phyloP scores from a whole-genome alignment of 2,888 invertebrate species.

The Philopedon plagiatum region DNA sequence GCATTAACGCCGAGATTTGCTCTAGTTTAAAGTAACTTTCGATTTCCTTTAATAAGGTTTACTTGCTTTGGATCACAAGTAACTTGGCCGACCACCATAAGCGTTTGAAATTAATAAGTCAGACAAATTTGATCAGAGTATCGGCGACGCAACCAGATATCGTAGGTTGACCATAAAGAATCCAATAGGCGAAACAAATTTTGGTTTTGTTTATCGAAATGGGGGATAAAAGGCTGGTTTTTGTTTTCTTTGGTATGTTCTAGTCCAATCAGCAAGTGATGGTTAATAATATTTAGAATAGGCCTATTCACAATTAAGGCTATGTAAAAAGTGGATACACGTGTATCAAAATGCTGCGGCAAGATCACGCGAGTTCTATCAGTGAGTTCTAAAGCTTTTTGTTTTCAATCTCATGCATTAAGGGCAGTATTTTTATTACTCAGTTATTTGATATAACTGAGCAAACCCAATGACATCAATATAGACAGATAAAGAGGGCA shows the following conservation, averaged over 20 bases:
- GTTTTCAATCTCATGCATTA: no score
- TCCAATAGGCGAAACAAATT: background rate
- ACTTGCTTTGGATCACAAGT: background rate
- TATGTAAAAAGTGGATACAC: no score
- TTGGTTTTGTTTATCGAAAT: background rate
- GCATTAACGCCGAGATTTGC: constrained; percentile 49
- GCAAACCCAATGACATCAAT: no score
- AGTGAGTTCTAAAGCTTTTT: no score
- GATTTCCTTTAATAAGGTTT: constrained; percentile 42
- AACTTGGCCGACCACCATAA: background rate
- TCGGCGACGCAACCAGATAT: no score
- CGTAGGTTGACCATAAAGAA: constrained; percentile 4
- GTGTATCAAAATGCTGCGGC: no score
- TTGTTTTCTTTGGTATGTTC: background rate
- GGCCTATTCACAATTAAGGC: background rate
- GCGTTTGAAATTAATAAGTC: background rate
- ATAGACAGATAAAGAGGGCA: no score
- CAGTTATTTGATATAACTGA: no score
- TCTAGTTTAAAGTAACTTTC: constrained; percentile 51
- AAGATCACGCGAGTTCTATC: no score
- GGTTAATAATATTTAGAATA: background rate
- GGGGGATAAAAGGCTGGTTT: background rate
- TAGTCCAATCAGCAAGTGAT: background rate
- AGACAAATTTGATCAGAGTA: background rate
- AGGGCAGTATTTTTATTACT: no score